Conservation (phyloP, 2,888 invertebrate species). For the Lymantria monacha region DNA sequence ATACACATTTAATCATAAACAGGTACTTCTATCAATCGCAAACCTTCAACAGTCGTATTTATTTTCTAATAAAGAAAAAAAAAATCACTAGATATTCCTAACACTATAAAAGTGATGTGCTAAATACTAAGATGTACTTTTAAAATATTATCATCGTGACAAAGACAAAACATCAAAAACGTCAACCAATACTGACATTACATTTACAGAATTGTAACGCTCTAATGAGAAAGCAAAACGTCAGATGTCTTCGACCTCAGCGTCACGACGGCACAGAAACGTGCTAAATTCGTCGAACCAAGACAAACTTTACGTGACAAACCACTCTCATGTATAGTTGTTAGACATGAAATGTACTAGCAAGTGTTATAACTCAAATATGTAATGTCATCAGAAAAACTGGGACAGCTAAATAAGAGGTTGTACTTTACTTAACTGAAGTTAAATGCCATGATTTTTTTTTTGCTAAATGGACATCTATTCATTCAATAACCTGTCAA, state of each 20-base stretch:
- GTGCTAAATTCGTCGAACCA: slow-evolving; percentile 72
- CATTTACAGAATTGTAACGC: slow-evolving; percentile 62
- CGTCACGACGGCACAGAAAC: slow-evolving; percentile 63
- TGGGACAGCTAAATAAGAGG: slow-evolving; percentile 37
- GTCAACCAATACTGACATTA: slow-evolving; percentile 25
- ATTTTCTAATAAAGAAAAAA: not conserved
- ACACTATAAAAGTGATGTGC: slow-evolving; percentile 2
- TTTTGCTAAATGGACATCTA: too few species aligned
- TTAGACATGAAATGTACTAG: slow-evolving; percentile 28
- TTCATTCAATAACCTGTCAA: too few species aligned
- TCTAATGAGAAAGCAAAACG: slow-evolving; percentile 73
- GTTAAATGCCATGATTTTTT: too few species aligned
- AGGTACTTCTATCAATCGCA: too few species aligned
- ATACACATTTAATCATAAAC: too few species aligned
- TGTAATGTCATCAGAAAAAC: slow-evolving; percentile 46
- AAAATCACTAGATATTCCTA: not conserved
- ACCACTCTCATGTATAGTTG: slow-evolving; percentile 62
- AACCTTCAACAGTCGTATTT: not conserved
- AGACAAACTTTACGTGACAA: slow-evolving; percentile 69
- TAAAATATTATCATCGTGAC: slow-evolving; percentile 7
- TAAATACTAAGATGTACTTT: slow-evolving; percentile 17
- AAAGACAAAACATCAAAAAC: slow-evolving; percentile 19
- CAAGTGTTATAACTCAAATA: slow-evolving; percentile 34
- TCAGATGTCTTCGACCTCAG: slow-evolving; percentile 63
- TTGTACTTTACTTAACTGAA: slow-evolving; percentile 19